phyloP scores from a whole-genome alignment of 2,113 vertebrate species.

The Melanocharis versteri region DNA sequence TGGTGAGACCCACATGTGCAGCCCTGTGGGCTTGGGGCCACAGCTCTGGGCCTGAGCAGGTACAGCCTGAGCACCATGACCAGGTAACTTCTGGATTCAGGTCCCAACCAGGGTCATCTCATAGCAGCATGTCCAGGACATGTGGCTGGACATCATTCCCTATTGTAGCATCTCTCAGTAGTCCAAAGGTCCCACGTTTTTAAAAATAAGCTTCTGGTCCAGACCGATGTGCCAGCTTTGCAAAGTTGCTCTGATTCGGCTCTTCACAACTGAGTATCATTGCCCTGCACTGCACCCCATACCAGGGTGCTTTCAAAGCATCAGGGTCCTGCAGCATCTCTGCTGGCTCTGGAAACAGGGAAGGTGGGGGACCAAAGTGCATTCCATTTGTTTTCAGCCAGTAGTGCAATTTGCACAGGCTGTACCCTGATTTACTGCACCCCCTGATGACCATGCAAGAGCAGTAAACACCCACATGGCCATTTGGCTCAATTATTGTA shows the following conservation, averaged over 20 bases:
- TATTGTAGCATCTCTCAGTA: neutral
- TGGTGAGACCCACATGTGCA: rapidly evolving
- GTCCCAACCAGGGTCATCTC: neutral
- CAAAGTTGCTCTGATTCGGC: neutral
- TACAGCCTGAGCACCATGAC: neutral
- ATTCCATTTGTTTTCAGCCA: neutral
- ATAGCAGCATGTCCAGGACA: neutral
- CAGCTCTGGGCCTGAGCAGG: neutral
- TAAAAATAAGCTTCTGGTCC: neutral
- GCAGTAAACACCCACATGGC: slow-evolving; percentile 1
- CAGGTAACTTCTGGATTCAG: neutral
- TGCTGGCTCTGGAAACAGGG: neutral
- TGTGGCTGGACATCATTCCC: neutral
- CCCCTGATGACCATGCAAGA: neutral
- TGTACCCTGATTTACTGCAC: slow-evolving; percentile 13
- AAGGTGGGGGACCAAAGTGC: neutral
- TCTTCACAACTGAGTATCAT: rapidly evolving
- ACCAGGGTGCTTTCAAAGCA: neutral
- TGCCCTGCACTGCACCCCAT: neutral
- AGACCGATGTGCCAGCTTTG: rapidly evolving
- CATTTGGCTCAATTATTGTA: slow-evolving; percentile 29
- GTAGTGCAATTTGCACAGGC: neutral
- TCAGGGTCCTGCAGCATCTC: neutral
- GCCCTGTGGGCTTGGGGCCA: neutral
- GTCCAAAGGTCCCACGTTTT: neutral